Base-by-base conservation (phyloP, 1,140 invertebrate genomes). In the Heliconius eleuchia region DNA sequence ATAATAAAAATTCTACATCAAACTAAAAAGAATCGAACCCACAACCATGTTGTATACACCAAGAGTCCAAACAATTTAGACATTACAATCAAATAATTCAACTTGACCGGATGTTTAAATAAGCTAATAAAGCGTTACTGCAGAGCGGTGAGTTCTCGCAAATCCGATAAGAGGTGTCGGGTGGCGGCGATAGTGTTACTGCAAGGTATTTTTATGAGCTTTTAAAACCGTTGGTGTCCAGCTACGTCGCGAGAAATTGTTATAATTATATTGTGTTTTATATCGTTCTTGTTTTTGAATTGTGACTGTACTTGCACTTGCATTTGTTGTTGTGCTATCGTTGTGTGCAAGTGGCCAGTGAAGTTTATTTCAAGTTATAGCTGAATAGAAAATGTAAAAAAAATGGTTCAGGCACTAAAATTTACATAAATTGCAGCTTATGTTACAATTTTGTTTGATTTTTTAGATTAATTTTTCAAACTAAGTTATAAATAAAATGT, bases 191-290 rank as follows among this genome's bases (percentile, higher is more conserved):
- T 84, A 85, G 81, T 78, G 71, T 79, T 72, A 75, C 86, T 85
- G 82, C 83, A 80, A 71, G 85, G 87, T 86, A 88, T 88, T 87
- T 88, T 88, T 86, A 88, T 84, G 80, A 78, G 66, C 73, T 37
- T 70, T 82, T 85, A 84, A 77, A 57, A 71, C 78, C 39, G 80
- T 78, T 71, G 74, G 71, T 76, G 52, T 76, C 60, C 34, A 30
- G 11, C 39, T 66, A 75, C 71, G 66, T 82, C 73, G 75, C 52
- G 75, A 71, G 75, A 82, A 80, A 70, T 30, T 11, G 76, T 78
- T 79, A 23, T 57, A 39, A 66, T 66, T 66, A 66, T 66, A 30
- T 66, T 57, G n/a, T 57, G 19, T 57, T 19, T 57, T 2, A 23
- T 57, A 57, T 57, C n/a, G 4, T 57, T 57, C 23, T n/a, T 57